Evolutionary conservation across 2,797 vertebrate genomes (phyloP), one percentile per base, ranked within the genome.

Genomic region (Sebastes wilsoni): DNA sequence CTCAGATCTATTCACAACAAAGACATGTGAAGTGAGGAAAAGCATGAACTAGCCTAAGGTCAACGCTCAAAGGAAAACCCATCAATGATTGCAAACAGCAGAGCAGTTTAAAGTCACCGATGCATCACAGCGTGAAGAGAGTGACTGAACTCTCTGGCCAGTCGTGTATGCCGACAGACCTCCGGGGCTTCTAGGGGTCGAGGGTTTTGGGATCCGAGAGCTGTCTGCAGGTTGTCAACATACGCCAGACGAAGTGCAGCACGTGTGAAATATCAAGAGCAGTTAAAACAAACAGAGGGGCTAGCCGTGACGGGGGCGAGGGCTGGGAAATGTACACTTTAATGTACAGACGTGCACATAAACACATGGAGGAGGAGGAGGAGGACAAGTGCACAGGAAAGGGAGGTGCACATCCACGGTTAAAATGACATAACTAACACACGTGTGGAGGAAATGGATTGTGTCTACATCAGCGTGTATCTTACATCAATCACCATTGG

Each of bases 221-320:
- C 83, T 72, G 93, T 93, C 87, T 88, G 79, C 84, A 36, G 83
- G 82, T 84, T 88, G 91, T 94, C 92, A 88, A 82, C 80, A 87
- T 87, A 60, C 27, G 61, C 77, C 83, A 81, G 90, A 81, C 54
- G 22, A 87, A 66, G 88, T 67, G 66, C 8, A 82, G 89, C 86
- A 85, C 30, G 87, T 95, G 94, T 90, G 93, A 96, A 95, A 95
- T 94, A 90, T 93, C 92, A 80, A 52, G 91, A 87, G 73, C 76
- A 75, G 81, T 86, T 60, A 87, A 87, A 92, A 92, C 91, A 94
- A 94, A 95, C 56, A 94, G 77, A 85, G 77, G 72, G 80, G 28
- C 28, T 38, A 18, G 77, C 86, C 80, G 82, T 20, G 84, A 85
- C 2, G 78, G 79, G 79, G 83, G 82, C 25, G 66, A 79, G 54